Conservation (phyloP, 1,140 invertebrate species). For the Trachelipus rathkii region DNA sequence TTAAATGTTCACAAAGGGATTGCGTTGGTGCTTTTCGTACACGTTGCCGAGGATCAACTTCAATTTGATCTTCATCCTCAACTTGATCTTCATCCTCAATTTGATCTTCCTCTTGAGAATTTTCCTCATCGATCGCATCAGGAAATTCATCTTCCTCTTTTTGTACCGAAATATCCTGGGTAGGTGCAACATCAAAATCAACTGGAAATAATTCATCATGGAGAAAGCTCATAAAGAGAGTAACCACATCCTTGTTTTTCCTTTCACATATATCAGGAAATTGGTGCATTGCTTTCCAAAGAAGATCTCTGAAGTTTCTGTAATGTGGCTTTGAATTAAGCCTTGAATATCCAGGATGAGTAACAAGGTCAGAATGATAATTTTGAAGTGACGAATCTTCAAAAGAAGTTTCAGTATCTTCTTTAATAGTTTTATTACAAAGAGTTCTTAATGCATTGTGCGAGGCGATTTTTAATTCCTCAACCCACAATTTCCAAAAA, state of each 20-base stretch:
- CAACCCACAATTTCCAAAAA: conserved; percentile 74
- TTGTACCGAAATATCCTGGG: conserved; percentile 48
- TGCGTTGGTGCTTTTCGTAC: conserved; percentile 41
- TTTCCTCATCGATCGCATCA: background rate
- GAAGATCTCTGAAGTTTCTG: conserved; percentile 67
- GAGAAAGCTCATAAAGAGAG: conserved; percentile 73
- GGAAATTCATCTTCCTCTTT: background rate
- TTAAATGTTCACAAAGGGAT: conserved; percentile 65
- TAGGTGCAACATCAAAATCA: conserved; percentile 45
- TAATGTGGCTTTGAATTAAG: conserved; percentile 55
- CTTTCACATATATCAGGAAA: conserved; percentile 70
- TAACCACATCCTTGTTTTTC: conserved; percentile 71
- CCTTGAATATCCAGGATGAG: conserved; percentile 53
- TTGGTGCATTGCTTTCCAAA: conserved; percentile 72
- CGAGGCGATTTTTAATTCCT: conserved; percentile 58
- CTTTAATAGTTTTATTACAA: background rate
- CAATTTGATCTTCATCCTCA: conserved; percentile 9
- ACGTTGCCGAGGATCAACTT: background rate
- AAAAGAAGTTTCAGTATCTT: background rate
- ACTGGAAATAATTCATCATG: conserved; percentile 50
- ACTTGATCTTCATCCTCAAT: background rate
- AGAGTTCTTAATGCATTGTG: conserved; percentile 27
- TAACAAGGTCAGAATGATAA: conserved; percentile 49
- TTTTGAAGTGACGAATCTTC: background rate
- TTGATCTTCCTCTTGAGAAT: conserved; percentile 7